Evolutionary conservation across 2,113 vertebrate genomes (phyloP).

Genomic region (Salvelinus fontinalis): DNA sequence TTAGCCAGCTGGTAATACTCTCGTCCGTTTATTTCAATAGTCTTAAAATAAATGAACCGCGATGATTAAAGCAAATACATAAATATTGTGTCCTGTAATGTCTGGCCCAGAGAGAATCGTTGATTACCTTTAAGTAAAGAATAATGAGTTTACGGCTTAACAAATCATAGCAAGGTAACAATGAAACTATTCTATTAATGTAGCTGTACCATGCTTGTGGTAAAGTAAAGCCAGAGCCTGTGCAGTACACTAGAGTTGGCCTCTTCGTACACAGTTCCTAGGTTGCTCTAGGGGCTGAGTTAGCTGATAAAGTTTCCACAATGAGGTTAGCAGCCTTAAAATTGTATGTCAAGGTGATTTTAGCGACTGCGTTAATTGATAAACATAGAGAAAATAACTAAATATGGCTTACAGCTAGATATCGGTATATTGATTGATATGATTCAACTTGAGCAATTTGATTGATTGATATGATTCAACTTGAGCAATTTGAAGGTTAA

Average conservation of each 20-base stretch:
- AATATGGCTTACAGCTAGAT: no score
- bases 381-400: not conserved
- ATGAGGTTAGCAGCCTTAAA: not conserved
- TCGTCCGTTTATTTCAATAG: constrained; percentile 65
- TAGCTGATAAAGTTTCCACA: not conserved
- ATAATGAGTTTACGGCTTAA: constrained; percentile 62
- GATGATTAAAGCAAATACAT: constrained; percentile 74
- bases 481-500: not conserved
- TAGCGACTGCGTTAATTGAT: not conserved
- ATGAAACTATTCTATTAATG: constrained; percentile 58
- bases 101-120: constrained; percentile 43
- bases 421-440: no score
- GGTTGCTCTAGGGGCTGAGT: not conserved
- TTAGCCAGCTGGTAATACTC: constrained; percentile 72
- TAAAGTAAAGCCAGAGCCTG: not conserved
- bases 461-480: no score
- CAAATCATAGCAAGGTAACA: constrained; percentile 41
- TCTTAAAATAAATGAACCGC: constrained; percentile 71
- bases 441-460: no score
- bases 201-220: not conserved
- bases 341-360: not conserved
- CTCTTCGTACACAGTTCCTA: constrained; percentile 3
- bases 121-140: constrained; percentile 74
- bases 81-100: constrained; percentile 62
- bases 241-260: no score